phyloP scores from a whole-genome alignment of 1,140 invertebrate species.

The Anoplophora glabripennis region DNA sequence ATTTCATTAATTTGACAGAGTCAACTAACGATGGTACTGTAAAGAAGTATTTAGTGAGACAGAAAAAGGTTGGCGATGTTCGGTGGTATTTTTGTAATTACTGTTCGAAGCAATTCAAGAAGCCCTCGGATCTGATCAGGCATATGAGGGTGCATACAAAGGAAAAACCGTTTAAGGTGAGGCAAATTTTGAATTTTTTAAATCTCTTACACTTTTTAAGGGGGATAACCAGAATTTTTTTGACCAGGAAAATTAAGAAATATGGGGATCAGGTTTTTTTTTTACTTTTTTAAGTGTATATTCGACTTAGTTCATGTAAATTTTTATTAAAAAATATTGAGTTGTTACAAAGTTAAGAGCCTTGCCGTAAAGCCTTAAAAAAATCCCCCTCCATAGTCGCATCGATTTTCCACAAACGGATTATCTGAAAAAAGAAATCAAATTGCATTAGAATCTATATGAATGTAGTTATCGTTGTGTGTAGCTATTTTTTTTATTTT shows the following conservation, averaged over 20 bases:
- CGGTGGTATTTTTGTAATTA: conserved; percentile 42
- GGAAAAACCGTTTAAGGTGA: conserved; percentile 45
- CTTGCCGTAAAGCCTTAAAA: not conserved
- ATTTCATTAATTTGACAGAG: not conserved
- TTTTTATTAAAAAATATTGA: not conserved
- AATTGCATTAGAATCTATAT: too few relatives aligned
- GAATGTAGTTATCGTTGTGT: too few relatives aligned
- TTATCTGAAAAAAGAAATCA: too few relatives aligned
- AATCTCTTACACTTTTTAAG: too few relatives aligned
- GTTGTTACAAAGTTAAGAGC: too few relatives aligned
- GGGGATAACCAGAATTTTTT: too few relatives aligned
- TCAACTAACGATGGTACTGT: conserved; percentile 11
- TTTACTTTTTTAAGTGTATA: too few relatives aligned
- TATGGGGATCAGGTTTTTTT: too few relatives aligned
- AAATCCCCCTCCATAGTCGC: not conserved
- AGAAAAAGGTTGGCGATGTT: conserved; percentile 37
- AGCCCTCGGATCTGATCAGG: conserved; percentile 47
- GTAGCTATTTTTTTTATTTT: conserved; percentile 1
- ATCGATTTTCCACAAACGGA: too few relatives aligned
- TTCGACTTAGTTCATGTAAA: not conserved
- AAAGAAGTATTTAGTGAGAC: conserved; percentile 37
- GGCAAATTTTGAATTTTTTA: not conserved
- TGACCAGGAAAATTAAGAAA: too few relatives aligned
- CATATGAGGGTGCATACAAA: conserved; percentile 45
- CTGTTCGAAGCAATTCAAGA: conserved; percentile 45